Percentiles rank a stretch among this genome's conserved stretches.
Conservation (phyloP, 2,113 vertebrate genomes). For the Xenopus borealis region DNA sequence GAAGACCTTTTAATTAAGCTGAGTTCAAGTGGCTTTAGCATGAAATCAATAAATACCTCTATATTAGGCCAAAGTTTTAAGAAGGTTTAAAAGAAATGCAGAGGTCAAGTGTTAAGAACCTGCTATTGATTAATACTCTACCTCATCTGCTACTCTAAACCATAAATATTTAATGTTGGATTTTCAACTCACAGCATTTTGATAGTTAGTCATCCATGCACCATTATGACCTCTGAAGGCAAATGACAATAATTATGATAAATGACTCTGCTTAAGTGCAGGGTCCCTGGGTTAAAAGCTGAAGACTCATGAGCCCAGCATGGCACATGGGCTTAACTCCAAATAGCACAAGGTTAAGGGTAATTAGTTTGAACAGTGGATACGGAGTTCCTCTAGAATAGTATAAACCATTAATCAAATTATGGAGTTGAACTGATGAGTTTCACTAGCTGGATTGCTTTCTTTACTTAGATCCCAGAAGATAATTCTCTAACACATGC, state of each 20-base stretch:
- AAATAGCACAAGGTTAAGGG: constrained; percentile 28
- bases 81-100: neutral
- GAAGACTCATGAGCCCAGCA: neutral
- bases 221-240: constrained; percentile 11
- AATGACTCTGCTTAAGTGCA: constrained; percentile 8
- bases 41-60: neutral
- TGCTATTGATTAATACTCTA: constrained; percentile 10
- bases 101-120: neutral
- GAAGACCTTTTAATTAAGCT: too few relatives aligned
- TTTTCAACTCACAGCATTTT: constrained; percentile 4
- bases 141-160: neutral
- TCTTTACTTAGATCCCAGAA: constrained; percentile 5
- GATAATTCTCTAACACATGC: neutral
- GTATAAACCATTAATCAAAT: neutral
- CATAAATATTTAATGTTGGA: constrained; percentile 15
- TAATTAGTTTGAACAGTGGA: constrained; percentile 1
- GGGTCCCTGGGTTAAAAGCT: constrained; percentile 1
- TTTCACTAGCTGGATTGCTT: neutral
- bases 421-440: neutral
- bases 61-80: neutral
- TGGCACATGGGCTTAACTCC: constrained; percentile 3
- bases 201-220: constrained; percentile 4
- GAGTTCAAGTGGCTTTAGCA: neutral
- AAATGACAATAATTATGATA: constrained; percentile 30
- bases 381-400: neutral